These are phyloP conservation scores for Poeciliopsis infans DNA, from an alignment of 2,797 vertebrate genomes.

Conservation along the genomic window DNA sequence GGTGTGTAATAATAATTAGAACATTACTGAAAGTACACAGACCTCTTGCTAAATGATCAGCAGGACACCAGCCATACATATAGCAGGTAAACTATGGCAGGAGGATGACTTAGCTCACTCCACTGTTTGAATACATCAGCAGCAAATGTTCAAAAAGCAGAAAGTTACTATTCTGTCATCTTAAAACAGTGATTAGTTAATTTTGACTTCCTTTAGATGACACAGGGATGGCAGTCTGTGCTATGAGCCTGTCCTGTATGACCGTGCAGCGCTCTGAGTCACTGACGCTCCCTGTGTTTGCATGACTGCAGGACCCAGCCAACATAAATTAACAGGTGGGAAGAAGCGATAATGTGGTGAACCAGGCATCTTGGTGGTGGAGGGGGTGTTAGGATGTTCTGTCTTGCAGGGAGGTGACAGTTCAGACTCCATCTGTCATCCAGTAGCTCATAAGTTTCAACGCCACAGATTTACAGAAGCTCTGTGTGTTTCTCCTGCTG, in stretches of 20 bases:
- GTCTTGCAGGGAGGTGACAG: slow-evolving; percentile 31
- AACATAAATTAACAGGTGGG: slow-evolving; percentile 5
- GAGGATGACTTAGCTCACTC: no score
- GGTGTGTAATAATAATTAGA: no score
- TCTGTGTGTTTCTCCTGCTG: background rate
- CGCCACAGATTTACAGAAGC: slow-evolving; percentile 59
- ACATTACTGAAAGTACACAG: no score
- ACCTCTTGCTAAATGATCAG: no score
- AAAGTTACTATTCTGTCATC: background rate
- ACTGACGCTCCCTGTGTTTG: background rate
- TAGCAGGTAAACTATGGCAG: no score
- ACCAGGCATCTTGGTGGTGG: slow-evolving; percentile 51
- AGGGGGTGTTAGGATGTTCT: slow-evolving; percentile 28
- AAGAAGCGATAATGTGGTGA: slow-evolving; percentile 59
- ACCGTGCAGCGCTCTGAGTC: background rate
- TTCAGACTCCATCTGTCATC: slow-evolving; percentile 52
- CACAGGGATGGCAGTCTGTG: background rate
- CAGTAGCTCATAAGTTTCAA: slow-evolving; percentile 52
- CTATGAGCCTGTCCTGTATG: background rate
- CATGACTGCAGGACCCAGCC: background rate
- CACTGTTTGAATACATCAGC: background rate
- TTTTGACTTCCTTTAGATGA: background rate
- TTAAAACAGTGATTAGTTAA: background rate
- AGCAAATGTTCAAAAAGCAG: no score
- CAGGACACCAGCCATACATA: no score